Percentiles rank a stretch among this genome's conserved stretches.
Conservation (phyloP, 1,140 invertebrate genomes). For the Agrilus planipennis region DNA sequence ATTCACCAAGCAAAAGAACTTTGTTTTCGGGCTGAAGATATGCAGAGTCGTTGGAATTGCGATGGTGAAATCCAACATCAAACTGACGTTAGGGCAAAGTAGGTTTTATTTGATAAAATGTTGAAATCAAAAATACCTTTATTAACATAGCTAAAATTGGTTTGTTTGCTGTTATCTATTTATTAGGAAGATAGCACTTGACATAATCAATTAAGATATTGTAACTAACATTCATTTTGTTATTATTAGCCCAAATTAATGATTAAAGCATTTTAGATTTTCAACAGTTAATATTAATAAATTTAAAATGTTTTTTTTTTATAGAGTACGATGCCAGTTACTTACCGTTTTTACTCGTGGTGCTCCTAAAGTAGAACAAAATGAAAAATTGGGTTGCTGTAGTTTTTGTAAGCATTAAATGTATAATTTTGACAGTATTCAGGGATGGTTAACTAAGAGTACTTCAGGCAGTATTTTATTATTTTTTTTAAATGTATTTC, state of each 20-base stretch:
- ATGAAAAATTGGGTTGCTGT: neutral
- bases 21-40: slow-evolving; percentile 46
- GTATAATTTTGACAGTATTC: too few species aligned
- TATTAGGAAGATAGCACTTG: neutral
- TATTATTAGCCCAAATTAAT: too few species aligned
- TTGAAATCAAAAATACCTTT: neutral
- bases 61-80: slow-evolving; percentile 69
- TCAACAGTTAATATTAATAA: too few species aligned
- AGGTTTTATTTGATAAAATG: slow-evolving; percentile 12
- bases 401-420: slow-evolving; percentile 8
- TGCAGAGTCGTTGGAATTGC: slow-evolving; percentile 68
- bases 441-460: too few species aligned
- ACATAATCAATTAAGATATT: neutral
- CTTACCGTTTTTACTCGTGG: slow-evolving; percentile 30
- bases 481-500: too few species aligned
- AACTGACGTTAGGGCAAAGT: slow-evolving; percentile 59
- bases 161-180: neutral
- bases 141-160: neutral
- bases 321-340: slow-evolving; percentile 35
- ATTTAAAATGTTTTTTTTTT: slow-evolving; percentile 16
- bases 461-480: too few species aligned
- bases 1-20: slow-evolving; percentile 64
- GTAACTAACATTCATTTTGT: neutral
- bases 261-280: too few species aligned
- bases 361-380: slow-evolving; percentile 13